phyloP scores from a whole-genome alignment of 1,140 invertebrate species.

The Sminthurides bifidus region DNA sequence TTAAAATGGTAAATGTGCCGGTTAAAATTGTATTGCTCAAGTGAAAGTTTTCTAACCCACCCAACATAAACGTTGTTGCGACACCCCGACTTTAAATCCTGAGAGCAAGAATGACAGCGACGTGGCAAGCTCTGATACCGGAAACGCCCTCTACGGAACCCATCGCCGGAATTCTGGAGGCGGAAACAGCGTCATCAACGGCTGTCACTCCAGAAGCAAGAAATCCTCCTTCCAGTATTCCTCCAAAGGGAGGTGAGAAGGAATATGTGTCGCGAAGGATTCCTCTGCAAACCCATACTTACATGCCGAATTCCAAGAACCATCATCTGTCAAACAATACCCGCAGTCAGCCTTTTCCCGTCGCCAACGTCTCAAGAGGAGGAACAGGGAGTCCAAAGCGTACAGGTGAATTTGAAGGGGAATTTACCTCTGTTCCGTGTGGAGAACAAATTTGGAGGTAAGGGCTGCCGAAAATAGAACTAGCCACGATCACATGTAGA shows the following conservation, averaged over 20 bases:
- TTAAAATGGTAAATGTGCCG: too few relatives aligned
- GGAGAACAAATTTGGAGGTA: slow-evolving; percentile 17
- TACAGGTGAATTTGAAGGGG: too few relatives aligned
- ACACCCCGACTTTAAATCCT: too few relatives aligned
- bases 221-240: background rate
- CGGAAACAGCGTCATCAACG: background rate
- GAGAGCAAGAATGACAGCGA: slow-evolving; percentile 19
- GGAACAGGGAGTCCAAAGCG: background rate
- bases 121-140: slow-evolving; percentile 24
- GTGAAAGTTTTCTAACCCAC: too few relatives aligned
- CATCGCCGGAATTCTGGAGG: slow-evolving; percentile 4
- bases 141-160: slow-evolving; percentile 28
- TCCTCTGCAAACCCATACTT: background rate
- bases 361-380: background rate
- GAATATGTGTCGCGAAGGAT: slow-evolving; percentile 3
- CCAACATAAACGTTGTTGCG: too few relatives aligned
- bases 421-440: slow-evolving; percentile 6
- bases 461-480: too few relatives aligned
- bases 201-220: background rate
- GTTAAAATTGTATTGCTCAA: too few relatives aligned
- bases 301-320: background rate
- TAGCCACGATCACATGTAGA: too few relatives aligned
- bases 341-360: slow-evolving; percentile 1
- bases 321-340: background rate
- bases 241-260: background rate